Conservation (phyloP, 2,113 vertebrate genomes). For the Himantopus leucocephalus region DNA sequence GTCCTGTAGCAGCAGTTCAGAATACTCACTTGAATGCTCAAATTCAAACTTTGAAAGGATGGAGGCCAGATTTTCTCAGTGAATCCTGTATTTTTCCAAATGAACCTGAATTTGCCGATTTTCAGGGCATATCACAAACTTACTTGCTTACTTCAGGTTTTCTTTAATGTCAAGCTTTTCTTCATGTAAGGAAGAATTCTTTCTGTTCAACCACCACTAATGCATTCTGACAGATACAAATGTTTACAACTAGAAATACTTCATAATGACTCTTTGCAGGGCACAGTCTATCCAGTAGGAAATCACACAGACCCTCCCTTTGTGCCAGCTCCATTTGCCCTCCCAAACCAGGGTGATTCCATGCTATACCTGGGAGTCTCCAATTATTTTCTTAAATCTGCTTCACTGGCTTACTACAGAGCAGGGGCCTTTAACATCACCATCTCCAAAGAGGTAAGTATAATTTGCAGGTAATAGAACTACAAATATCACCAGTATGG, state of each 20-base stretch:
- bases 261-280: conserved; percentile 44
- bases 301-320: conserved; percentile 54
- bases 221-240: neutral
- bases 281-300: conserved; percentile 52
- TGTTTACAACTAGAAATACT: neutral
- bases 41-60: neutral
- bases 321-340: conserved; percentile 21
- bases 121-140: neutral
- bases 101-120: neutral
- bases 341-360: conserved; percentile 37
- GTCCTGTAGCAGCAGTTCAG: neutral
- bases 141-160: neutral
- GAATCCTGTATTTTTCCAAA: neutral
- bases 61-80: neutral
- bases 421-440: conserved; percentile 52
- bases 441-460: conserved; percentile 53
- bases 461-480: neutral
- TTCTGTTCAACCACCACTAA: neutral
- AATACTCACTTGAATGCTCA: neutral
- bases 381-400: conserved; percentile 64
- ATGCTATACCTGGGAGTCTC: conserved; percentile 68
- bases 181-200: neutral
- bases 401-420: conserved; percentile 64
- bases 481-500: neutral
- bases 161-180: neutral